These are phyloP conservation scores for Homarus americanus DNA, from an alignment of 1,140 invertebrate genomes.

Conservation along the genomic window DNA sequence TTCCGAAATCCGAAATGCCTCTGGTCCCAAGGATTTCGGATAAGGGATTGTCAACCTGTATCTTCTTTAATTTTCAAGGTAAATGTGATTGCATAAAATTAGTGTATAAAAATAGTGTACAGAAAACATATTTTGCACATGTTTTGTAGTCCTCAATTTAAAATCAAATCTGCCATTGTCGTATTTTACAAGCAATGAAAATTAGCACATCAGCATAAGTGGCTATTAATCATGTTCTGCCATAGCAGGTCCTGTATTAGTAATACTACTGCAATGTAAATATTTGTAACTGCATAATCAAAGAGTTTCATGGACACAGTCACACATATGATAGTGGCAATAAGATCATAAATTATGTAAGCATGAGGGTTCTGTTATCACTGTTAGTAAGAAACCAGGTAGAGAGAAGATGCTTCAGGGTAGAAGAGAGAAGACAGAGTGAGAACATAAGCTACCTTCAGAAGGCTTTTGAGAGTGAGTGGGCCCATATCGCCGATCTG, in stretches of 20 bases:
- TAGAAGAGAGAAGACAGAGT: background rate
- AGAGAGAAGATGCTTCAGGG: background rate
- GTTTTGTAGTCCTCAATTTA: too few species aligned
- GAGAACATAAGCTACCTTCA: constrained; percentile 30
- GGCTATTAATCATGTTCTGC: background rate
- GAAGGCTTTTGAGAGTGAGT: constrained; percentile 24
- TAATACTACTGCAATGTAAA: too few species aligned
- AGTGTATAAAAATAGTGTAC: too few species aligned
- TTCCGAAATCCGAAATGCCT: too few species aligned
- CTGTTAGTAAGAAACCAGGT: background rate
- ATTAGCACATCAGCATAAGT: background rate
- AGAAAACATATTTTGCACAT: too few species aligned
- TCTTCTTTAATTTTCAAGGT: too few species aligned
- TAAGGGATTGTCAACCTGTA: too few species aligned
- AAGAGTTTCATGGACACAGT: background rate
- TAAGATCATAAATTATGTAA: background rate
- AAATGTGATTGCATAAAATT: too few species aligned
- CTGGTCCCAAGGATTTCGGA: too few species aligned
- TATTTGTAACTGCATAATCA: background rate
- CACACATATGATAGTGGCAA: background rate
- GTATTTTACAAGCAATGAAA: too few species aligned
- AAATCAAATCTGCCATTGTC: too few species aligned
- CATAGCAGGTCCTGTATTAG: too few species aligned
- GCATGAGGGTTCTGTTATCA: background rate
- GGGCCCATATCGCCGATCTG: constrained; percentile 23